Evolutionary conservation across 2,888 invertebrate species (phyloP).

Genomic region (Caenorhabditis auriculariae): DNA sequence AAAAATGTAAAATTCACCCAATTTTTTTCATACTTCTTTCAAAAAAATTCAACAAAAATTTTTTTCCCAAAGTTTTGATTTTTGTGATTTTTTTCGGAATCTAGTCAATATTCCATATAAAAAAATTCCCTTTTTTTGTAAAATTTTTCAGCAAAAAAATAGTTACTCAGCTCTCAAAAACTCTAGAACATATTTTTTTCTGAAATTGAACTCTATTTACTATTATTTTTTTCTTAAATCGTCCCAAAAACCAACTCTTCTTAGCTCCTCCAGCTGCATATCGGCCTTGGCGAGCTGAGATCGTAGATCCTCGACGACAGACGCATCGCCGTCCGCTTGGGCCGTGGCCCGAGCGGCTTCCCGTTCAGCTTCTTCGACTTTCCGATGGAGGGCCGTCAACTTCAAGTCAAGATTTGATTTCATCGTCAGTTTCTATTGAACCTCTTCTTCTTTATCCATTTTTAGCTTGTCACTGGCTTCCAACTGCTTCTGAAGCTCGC

Average conservation of each 20-base stretch:
- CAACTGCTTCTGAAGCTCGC: slow-evolving; percentile 61
- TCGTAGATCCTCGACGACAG: slow-evolving; percentile 44
- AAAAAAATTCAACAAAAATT: no score
- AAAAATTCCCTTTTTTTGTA: no score
- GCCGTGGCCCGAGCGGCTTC: slow-evolving; percentile 14
- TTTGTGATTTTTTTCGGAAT: no score
- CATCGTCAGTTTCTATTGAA: no score
- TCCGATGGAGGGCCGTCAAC: slow-evolving; percentile 22
- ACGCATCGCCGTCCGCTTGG: slow-evolving; percentile 33
- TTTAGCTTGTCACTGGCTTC: slow-evolving; percentile 52
- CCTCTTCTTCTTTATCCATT: slow-evolving; percentile 41
- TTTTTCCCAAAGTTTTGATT: no score
- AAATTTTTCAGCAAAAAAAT: no score
- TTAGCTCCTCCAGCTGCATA: slow-evolving; percentile 47
- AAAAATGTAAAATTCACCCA: no score
- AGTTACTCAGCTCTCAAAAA: no score
- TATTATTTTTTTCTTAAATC: neutral
- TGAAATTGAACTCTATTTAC: no score
- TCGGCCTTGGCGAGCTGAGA: slow-evolving; percentile 50
- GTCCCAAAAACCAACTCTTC: slow-evolving; percentile 18
- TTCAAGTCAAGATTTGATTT: neutral
- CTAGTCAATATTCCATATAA: no score
- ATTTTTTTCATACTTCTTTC: no score
- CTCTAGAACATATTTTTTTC: no score
- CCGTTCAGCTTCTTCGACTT: slow-evolving; percentile 41